A percentile compares a stretch with the other conserved stretches of the same genome.
phyloP scores from a whole-genome alignment of 2,113 vertebrate genomes.

The Tor tambroides region DNA sequence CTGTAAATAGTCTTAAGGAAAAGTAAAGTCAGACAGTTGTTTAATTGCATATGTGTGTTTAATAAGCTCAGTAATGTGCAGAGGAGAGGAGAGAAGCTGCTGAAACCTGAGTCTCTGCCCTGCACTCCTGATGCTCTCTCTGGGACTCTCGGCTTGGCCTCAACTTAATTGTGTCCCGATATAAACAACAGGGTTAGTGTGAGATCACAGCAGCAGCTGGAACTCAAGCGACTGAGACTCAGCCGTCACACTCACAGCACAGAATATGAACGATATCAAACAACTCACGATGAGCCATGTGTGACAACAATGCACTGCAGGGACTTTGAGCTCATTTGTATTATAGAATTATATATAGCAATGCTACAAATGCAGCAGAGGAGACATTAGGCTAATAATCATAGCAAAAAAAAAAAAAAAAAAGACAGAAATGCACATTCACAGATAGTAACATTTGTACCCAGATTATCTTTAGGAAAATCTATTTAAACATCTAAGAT shows the following conservation, averaged over 20 bases:
- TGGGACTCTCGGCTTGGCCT: constrained; percentile 87
- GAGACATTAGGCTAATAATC: not conserved
- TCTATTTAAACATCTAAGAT: too few species aligned
- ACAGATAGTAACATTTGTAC: not conserved
- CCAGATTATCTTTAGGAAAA: not conserved
- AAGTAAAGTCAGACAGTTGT: not conserved
- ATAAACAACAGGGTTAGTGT: constrained; percentile 94
- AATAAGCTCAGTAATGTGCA: not conserved
- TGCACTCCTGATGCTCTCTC: constrained; percentile 89
- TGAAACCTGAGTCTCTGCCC: constrained; percentile 83
- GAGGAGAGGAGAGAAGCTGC: constrained; percentile 26
- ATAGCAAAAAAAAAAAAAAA: too few species aligned
- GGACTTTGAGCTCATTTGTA: constrained; percentile 34
- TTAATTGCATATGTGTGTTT: not conserved
- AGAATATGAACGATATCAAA: constrained; percentile 67
- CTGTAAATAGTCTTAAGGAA: not conserved
- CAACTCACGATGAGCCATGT: constrained; percentile 61
- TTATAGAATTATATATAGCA: not conserved
- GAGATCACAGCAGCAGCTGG: constrained; percentile 87
- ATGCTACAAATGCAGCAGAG: constrained; percentile 41
- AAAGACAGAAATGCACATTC: too few species aligned
- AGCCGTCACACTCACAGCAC: constrained; percentile 77
- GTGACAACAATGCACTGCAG: constrained; percentile 56
- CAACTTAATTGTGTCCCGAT: constrained; percentile 85
- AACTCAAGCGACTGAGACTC: constrained; percentile 80